Evolutionary conservation across 2,888 invertebrate species (phyloP).

Genomic region (Drosophila tanythrix): DNA sequence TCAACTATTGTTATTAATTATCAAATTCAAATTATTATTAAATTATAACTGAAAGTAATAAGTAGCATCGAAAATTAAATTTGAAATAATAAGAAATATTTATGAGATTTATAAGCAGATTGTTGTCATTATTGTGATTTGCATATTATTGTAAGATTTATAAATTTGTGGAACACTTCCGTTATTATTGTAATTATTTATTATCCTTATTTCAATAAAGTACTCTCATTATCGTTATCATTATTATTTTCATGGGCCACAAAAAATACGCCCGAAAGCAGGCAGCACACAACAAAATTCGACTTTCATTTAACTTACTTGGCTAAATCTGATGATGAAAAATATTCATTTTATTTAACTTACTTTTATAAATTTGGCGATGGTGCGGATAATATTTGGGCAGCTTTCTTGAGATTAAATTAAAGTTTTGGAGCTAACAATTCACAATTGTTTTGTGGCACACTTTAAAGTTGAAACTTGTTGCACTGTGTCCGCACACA

Average conservation of each 20-base stretch:
- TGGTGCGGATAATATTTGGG: not conserved
- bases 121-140: constrained; percentile 28
- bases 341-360: constrained; percentile 41
- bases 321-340: not conserved
- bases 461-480: constrained; percentile 61
- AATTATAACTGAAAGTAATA: no score
- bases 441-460: constrained; percentile 28
- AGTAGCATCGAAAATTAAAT: not conserved
- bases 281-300: constrained; percentile 34
- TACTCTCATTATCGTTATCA: not conserved
- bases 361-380: constrained; percentile 2
- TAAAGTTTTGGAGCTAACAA: not conserved
- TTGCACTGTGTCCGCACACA: constrained; percentile 52
- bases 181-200: not conserved
- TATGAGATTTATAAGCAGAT: not conserved
- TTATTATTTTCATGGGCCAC: constrained; percentile 29
- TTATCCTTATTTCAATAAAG: not conserved
- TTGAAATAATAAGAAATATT: not conserved
- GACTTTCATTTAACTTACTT: constrained; percentile 14
- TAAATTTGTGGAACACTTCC: not conserved
- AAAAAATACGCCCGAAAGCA: constrained; percentile 46
- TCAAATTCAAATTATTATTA: no score
- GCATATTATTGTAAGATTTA: not conserved
- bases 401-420: constrained; percentile 7
- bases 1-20: not conserved